These are phyloP conservation scores for Musca vetustissima DNA, from an alignment of 1,140 invertebrate species.

Conservation along the genomic window DNA sequence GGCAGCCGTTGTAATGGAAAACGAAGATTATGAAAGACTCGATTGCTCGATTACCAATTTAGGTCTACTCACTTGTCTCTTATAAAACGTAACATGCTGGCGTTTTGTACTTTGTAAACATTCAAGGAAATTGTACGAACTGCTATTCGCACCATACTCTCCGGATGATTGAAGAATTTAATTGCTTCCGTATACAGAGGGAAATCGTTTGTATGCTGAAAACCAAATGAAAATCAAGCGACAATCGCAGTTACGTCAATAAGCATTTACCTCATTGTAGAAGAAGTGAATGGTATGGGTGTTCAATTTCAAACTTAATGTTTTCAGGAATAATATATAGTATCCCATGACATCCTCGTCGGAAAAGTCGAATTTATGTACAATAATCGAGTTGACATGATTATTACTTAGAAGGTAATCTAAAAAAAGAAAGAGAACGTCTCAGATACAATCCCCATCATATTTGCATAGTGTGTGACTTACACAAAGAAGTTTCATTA, in stretches of 20 bases:
- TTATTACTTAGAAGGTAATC: slow-evolving; percentile 99
- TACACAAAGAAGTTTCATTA: slow-evolving; percentile 98
- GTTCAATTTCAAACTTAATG: slow-evolving; percentile 97
- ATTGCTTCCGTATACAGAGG: slow-evolving; percentile 98
- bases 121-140: slow-evolving; percentile 96
- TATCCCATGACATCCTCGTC: slow-evolving; percentile 99
- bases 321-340: slow-evolving; percentile 99
- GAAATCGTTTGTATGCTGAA: slow-evolving; percentile 97
- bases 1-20: slow-evolving; percentile 80
- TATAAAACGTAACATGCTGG: slow-evolving; percentile 94
- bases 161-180: slow-evolving; percentile 98
- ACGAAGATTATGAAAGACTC: slow-evolving; percentile 34
- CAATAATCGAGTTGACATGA: slow-evolving; percentile 99
- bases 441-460: slow-evolving; percentile 22
- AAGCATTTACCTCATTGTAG: slow-evolving; percentile 79
- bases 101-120: slow-evolving; percentile 94
- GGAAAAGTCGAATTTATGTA: slow-evolving; percentile 99
- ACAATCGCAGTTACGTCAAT: neutral
- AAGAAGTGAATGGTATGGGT: slow-evolving; percentile 99
- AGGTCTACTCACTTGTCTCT: slow-evolving; percentile 71
- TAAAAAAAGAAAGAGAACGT: slow-evolving; percentile 62
- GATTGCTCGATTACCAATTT: neutral
- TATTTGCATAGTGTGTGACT: slow-evolving; percentile 57
- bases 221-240: slow-evolving; percentile 38
- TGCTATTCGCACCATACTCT: slow-evolving; percentile 98